Percentiles rank a stretch among this genome's conserved stretches.
These are phyloP conservation scores for Potorous gilbertii DNA, from an alignment of 2,797 vertebrate species.

Conservation along the genomic window DNA sequence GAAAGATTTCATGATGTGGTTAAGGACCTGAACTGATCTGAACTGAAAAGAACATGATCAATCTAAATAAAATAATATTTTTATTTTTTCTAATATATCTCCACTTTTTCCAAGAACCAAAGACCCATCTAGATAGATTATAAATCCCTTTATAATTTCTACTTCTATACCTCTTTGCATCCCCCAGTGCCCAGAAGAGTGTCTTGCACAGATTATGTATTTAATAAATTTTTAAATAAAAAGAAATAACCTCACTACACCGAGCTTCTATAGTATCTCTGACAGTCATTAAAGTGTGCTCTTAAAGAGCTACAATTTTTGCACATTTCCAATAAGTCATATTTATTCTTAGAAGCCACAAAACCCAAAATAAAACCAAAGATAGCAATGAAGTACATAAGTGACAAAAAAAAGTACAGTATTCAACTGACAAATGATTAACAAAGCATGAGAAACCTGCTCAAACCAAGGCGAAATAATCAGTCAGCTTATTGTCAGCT, in stretches of 20 bases:
- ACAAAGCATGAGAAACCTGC: not conserved
- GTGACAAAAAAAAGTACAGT: too few species aligned
- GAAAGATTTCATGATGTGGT: constrained; percentile 17
- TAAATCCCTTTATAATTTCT: too few species aligned
- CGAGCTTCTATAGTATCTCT: too few species aligned
- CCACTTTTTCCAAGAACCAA: too few species aligned
- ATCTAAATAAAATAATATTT: constrained; percentile 13
- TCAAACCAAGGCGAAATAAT: not conserved
- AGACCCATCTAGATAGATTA: too few species aligned
- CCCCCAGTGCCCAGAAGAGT: constrained; percentile 3
- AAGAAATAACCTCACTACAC: too few species aligned
- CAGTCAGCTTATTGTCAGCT: not conserved
- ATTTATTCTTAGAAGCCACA: too few species aligned
- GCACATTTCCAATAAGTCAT: too few species aligned
- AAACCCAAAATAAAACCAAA: too few species aligned
- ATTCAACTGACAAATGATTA: not conserved
- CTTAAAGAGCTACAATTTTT: too few species aligned
- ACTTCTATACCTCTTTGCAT: constrained; percentile 14
- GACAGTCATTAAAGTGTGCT: too few species aligned
- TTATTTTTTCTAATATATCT: not conserved
- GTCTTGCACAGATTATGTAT: not conserved
- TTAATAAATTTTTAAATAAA: not conserved
- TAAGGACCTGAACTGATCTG: constrained; percentile 32
- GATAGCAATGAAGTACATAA: too few species aligned
- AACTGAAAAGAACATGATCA: constrained; percentile 38